Evolutionary conservation across 2,888 invertebrate genomes (phyloP).

Genomic region (Chaitophorus viminalis): DNA sequence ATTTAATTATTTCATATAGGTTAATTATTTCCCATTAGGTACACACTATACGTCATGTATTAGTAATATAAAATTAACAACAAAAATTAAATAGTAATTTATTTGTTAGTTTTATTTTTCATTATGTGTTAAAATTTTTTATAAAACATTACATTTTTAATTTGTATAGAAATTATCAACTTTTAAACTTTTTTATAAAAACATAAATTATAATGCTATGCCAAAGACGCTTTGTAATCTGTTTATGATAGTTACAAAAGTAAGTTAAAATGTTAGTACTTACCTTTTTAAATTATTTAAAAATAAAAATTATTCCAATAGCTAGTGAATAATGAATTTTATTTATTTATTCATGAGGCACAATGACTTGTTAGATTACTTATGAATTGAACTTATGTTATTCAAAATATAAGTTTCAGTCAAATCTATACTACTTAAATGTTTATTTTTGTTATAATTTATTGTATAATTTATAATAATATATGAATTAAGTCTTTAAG

Average conservation of each 20-base stretch:
- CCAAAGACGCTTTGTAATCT: slow-evolving; percentile 35
- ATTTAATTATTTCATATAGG: no score
- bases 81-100: slow-evolving; percentile 40
- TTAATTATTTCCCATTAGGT: no score
- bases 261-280: slow-evolving; percentile 1
- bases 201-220: slow-evolving; percentile 18
- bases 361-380: not conserved
- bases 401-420: not conserved
- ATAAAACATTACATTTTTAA: slow-evolving; percentile 12
- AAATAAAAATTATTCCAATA: not conserved
- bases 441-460: no score
- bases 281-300: slow-evolving; percentile 23
- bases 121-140: slow-evolving; percentile 5
- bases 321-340: slow-evolving; percentile 13
- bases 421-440: no score
- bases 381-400: not conserved
- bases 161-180: not conserved
- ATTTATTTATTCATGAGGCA: not conserved
- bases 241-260: slow-evolving; percentile 7
- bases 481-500: not conserved
- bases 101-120: not conserved
- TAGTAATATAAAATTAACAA: not conserved
- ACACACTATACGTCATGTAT: not conserved
- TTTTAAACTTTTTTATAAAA: not conserved
- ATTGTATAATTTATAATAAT: no score